Conservation (phyloP, 2,888 invertebrate species). For the Lamproptera curius region DNA sequence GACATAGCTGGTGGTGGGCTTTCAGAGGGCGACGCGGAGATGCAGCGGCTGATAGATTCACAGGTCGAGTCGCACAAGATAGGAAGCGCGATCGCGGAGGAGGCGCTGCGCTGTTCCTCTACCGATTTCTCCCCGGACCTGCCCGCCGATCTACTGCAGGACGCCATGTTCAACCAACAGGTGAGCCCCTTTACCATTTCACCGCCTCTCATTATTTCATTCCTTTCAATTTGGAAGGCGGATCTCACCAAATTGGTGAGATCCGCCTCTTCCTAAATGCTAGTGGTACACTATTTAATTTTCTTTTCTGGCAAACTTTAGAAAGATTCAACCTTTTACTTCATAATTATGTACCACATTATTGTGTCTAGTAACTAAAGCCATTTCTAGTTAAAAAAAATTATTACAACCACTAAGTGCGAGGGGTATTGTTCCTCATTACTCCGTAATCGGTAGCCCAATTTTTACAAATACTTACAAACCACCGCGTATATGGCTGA, state of each 20-base stretch:
- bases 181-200: constrained; percentile 29
- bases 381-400: too few relatives aligned
- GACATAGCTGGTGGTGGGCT: constrained; percentile 27
- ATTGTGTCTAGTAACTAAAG: too few relatives aligned
- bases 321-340: not conserved
- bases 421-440: too few relatives aligned
- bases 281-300: not conserved
- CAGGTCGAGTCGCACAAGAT: constrained; percentile 91
- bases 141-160: constrained; percentile 46
- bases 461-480: too few relatives aligned
- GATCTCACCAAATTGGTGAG: not conserved
- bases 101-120: constrained; percentile 73
- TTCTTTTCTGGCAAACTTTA: not conserved
- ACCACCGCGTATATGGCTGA: not conserved
- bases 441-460: too few relatives aligned
- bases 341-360: too few relatives aligned
- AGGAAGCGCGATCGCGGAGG: constrained; percentile 90
- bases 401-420: too few relatives aligned
- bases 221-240: not conserved
- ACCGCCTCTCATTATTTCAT: not conserved
- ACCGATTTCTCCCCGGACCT: constrained; percentile 46
- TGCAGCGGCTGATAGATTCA: constrained; percentile 84
- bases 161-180: constrained; percentile 48
- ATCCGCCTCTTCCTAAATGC: not conserved
- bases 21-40: constrained; percentile 79